These are phyloP conservation scores for Bucorvus abyssinicus DNA, from an alignment of 2,797 vertebrate genomes.

Conservation along the genomic window DNA sequence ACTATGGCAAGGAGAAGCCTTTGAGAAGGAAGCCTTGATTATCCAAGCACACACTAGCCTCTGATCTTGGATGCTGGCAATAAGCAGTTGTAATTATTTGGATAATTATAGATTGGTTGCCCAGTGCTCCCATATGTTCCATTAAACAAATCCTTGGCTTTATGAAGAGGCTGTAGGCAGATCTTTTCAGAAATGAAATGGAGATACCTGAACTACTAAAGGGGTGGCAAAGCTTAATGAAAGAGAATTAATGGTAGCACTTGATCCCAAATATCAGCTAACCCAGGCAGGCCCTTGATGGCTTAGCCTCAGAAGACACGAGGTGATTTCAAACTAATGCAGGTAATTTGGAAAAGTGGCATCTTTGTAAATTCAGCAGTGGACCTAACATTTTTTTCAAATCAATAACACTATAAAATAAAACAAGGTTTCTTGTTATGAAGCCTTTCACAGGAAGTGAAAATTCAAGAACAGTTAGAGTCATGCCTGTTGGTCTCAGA, in stretches of 20 bases:
- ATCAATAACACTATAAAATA: not conserved
- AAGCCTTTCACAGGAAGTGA: not conserved
- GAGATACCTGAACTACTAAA: not conserved
- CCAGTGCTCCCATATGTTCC: not conserved
- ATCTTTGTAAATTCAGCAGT: not conserved
- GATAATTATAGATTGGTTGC: constrained; percentile 20
- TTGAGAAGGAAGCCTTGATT: not conserved
- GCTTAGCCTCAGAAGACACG: not conserved
- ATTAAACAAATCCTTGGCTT: not conserved
- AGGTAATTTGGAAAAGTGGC: not conserved
- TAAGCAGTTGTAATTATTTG: constrained; percentile 17
- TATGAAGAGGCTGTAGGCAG: not conserved
- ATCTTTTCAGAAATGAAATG: not conserved
- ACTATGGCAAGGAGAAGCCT: not conserved
- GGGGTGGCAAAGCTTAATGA: not conserved
- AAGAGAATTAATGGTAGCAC: not conserved
- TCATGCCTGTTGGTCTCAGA: not conserved
- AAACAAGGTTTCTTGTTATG: not conserved
- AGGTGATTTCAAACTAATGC: not conserved
- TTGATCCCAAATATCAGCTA: not conserved
- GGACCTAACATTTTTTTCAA: not conserved
- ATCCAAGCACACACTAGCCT: constrained; percentile 15
- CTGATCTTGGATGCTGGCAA: not conserved
- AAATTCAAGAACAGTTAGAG: not conserved
- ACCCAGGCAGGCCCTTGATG: not conserved